Percentiles rank a stretch among this genome's conserved stretches.
These are phyloP conservation scores for Malachius bipustulatus DNA, from an alignment of 2,888 invertebrate species.

Conservation along the genomic window DNA sequence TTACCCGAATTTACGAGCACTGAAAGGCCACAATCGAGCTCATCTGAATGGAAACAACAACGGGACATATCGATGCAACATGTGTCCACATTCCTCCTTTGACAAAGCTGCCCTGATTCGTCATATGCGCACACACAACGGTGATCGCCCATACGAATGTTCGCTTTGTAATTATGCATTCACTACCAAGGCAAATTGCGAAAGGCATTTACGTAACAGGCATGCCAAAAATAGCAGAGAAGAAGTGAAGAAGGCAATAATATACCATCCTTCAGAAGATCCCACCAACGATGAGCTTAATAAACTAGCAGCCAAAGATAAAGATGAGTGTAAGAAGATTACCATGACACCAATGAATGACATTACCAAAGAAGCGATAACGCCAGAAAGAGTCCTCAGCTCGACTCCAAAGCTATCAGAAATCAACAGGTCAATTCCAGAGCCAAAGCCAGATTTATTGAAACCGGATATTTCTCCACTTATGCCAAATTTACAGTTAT, in stretches of 20 bases:
- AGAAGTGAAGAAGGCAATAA: constrained; percentile 78
- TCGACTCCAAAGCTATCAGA: constrained; percentile 29
- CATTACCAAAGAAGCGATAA: constrained; percentile 16
- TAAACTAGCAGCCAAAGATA: constrained; percentile 40
- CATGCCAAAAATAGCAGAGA: constrained; percentile 78
- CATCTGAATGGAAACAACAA: constrained; percentile 65
- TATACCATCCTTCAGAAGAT: constrained; percentile 78
- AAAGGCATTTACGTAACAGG: constrained; percentile 83
- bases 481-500: constrained; percentile 22
- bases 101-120: constrained; percentile 86
- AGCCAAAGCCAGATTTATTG: constrained; percentile 19
- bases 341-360: constrained; percentile 13
- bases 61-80: constrained; percentile 82
- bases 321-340: constrained; percentile 42
- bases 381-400: constrained; percentile 27
- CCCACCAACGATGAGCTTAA: constrained; percentile 63
- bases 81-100: constrained; percentile 79
- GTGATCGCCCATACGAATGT: constrained; percentile 90
- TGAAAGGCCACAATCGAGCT: constrained; percentile 83
- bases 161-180: constrained; percentile 92
- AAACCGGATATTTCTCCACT: constrained; percentile 14
- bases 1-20: constrained; percentile 77
- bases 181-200: constrained; percentile 95
- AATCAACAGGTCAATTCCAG: constrained; percentile 13
- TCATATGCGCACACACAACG: constrained; percentile 90